A percentile compares a stretch with the other conserved stretches of the same genome.
These are phyloP conservation scores for Drosophila equinoxialis DNA, from an alignment of 1,140 invertebrate species.

Conservation along the genomic window DNA sequence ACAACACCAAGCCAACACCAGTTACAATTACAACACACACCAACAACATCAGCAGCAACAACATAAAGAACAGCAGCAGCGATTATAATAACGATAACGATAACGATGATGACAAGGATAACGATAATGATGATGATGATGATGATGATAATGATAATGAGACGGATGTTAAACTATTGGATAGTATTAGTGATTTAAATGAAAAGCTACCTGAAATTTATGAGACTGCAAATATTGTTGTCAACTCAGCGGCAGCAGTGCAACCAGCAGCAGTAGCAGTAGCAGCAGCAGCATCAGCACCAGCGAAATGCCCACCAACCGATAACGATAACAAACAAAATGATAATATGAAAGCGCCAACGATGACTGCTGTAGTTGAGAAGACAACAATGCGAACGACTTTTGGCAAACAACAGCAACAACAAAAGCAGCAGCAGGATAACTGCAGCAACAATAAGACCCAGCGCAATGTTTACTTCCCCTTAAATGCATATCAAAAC, in stretches of 20 bases:
- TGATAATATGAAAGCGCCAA: constrained; percentile 53
- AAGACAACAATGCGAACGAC: constrained; percentile 80
- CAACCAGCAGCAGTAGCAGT: constrained; percentile 41
- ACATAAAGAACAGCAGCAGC: constrained; percentile 43
- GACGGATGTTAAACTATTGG: constrained; percentile 79
- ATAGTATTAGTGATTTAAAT: constrained; percentile 83
- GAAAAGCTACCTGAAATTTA: constrained; percentile 83
- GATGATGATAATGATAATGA: constrained; percentile 51
- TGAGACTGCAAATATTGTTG: constrained; percentile 83
- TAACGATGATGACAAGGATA: constrained; percentile 48
- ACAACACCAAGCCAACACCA: constrained; percentile 51
- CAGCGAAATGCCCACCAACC: constrained; percentile 70
- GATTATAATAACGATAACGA: constrained; percentile 54
- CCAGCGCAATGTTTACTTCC: constrained; percentile 70
- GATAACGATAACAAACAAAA: constrained; percentile 43
- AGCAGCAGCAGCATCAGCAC: constrained; percentile 30
- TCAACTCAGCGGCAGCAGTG: constrained; percentile 78
- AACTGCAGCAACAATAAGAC: constrained; percentile 41
- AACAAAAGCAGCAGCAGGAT: neutral
- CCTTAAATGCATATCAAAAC: constrained; percentile 71
- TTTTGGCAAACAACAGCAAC: constrained; percentile 68
- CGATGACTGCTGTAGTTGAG: constrained; percentile 57
- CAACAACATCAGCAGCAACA: constrained; percentile 48
- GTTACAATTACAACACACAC: constrained; percentile 60
- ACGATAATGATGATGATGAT: constrained; percentile 48